These are phyloP conservation scores for Ganaspis brasiliensis DNA, from an alignment of 2,888 invertebrate genomes.

Conservation along the genomic window DNA sequence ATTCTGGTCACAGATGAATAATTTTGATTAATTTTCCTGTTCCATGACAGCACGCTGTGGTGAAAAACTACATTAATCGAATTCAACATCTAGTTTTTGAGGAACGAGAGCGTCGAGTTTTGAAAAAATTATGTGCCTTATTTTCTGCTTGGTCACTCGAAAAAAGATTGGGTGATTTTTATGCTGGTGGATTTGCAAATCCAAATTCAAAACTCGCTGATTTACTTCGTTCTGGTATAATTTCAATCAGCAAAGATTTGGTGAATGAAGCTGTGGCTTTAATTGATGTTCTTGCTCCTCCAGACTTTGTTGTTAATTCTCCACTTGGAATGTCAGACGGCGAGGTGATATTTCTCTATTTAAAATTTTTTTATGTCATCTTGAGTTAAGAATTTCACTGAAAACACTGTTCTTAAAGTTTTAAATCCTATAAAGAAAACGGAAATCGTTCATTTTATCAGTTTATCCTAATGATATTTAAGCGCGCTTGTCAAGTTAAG, in stretches of 20 bases:
- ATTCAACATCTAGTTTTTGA: constrained; percentile 79
- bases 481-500: too few relatives aligned
- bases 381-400: too few relatives aligned
- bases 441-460: too few relatives aligned
- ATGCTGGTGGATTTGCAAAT: constrained; percentile 83
- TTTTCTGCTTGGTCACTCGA: constrained; percentile 88
- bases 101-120: constrained; percentile 81
- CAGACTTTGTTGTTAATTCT: constrained; percentile 84
- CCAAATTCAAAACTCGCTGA: constrained; percentile 69
- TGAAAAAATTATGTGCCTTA: constrained; percentile 84
- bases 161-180: constrained; percentile 89
- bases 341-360: too few relatives aligned
- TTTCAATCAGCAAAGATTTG: constrained; percentile 81
- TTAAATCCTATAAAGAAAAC: too few relatives aligned
- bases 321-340: constrained; percentile 84
- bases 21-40: constrained; percentile 19
- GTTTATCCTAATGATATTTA: too few relatives aligned
- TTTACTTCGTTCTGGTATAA: constrained; percentile 81
- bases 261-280: constrained; percentile 84
- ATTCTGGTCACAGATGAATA: too few relatives aligned
- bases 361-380: too few relatives aligned
- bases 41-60: constrained; percentile 80
- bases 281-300: constrained; percentile 84
- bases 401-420: too few relatives aligned
- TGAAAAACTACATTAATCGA: constrained; percentile 80